Evolutionary conservation across 1,140 invertebrate genomes (phyloP).

Genomic region (Drosophila dunni): DNA sequence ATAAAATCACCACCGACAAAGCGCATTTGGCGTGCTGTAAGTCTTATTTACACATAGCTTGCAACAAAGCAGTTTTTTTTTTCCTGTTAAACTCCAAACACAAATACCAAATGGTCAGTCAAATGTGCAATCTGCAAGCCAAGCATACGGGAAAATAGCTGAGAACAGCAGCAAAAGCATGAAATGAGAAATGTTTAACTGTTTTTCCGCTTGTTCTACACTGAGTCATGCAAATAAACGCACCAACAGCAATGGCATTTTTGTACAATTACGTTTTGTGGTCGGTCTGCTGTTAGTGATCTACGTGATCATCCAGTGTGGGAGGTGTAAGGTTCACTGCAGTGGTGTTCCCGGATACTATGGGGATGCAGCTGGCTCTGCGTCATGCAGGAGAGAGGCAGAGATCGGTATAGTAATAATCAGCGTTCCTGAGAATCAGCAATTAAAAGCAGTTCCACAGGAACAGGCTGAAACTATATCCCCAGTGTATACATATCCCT

Average conservation of each 20-base stretch:
- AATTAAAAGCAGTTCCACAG: too few species aligned
- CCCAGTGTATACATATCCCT: too few species aligned
- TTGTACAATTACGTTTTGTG: slow-evolving; percentile 64
- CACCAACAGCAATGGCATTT: slow-evolving; percentile 64
- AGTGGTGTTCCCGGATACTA: too few species aligned
- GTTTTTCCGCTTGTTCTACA: slow-evolving; percentile 44
- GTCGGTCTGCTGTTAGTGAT: too few species aligned
- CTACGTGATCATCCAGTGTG: too few species aligned
- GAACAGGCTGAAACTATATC: too few species aligned
- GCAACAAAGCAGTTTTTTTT: slow-evolving; percentile 30
- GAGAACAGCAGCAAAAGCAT: slow-evolving; percentile 32
- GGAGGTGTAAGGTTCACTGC: too few species aligned
- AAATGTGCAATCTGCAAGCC: slow-evolving; percentile 52
- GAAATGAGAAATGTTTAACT: slow-evolving; percentile 39
- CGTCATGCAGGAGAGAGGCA: too few species aligned
- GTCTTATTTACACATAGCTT: slow-evolving; percentile 78
- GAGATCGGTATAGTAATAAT: too few species aligned
- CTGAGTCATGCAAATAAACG: slow-evolving; percentile 64
- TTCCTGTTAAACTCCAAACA: slow-evolving; percentile 28
- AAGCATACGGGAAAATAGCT: slow-evolving; percentile 44
- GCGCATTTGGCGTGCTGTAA: slow-evolving; percentile 94
- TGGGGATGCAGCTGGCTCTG: too few species aligned
- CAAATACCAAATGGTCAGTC: slow-evolving; percentile 51
- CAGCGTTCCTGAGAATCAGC: too few species aligned
- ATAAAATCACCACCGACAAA: slow-evolving; percentile 96